phyloP scores from a whole-genome alignment of 2,797 vertebrate genomes.

The Enteromius fasciolatus region DNA sequence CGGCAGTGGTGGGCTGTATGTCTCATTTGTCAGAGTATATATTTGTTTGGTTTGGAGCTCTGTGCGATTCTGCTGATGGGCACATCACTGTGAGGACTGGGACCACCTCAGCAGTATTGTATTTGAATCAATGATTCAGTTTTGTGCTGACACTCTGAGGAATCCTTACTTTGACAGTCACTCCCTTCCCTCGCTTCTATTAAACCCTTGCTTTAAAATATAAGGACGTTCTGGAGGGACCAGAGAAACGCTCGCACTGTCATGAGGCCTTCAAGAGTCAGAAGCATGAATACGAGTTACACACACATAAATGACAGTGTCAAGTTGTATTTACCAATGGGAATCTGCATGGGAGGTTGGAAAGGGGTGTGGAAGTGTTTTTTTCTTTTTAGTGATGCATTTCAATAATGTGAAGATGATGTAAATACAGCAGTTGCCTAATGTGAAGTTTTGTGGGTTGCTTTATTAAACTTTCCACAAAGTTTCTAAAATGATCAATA shows the following conservation, averaged over 20 bases:
- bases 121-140: conserved; percentile 92
- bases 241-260: neutral
- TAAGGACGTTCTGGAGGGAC: conserved; percentile 70
- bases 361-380: no score
- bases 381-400: neutral
- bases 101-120: conserved; percentile 91
- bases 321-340: conserved; percentile 2
- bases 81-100: conserved; percentile 81
- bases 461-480: neutral
- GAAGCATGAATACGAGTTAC: neutral
- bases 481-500: neutral
- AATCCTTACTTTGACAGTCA: conserved; percentile 84
- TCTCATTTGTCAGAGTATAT: conserved; percentile 40
- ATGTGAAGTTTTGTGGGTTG: neutral
- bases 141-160: conserved; percentile 89
- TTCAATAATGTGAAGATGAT: neutral
- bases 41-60: conserved; percentile 51
- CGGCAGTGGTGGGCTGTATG: neutral
- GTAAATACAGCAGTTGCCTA: neutral
- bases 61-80: conserved; percentile 87
- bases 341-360: neutral
- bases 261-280: neutral
- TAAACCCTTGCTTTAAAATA: conserved; percentile 73
- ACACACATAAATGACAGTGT: neutral
- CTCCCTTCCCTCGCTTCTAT: conserved; percentile 79